Base-by-base conservation (phyloP, 2,113 vertebrate species). In the Xiphorhynchus elegans region DNA sequence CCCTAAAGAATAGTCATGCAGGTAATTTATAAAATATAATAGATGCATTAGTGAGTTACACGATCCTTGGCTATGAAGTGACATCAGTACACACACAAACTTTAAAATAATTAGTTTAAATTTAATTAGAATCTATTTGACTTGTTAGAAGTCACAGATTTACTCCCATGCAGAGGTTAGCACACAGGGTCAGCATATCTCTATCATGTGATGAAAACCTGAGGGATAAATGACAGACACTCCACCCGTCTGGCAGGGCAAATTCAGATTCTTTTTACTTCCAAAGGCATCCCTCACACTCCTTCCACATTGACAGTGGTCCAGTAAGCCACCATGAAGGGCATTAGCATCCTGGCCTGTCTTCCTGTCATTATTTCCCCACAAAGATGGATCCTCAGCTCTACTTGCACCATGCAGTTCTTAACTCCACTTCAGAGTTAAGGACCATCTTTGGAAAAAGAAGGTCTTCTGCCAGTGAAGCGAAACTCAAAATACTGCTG, bases 181-280 rank as follows among this genome's bases (percentile, higher is more conserved):
- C 26, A 44, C 11, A 60, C 3, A 25, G 25, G 17, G 17, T 81
- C 17, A 44, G 11, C 18, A 8, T 11, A 40, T 18, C 49, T 76
- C 19, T 25, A 6, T 19, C 20, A 26, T 0, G 0, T 56, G 29
- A 59, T 0, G 0, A 42, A 87, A 90, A 63, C 17, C 17, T 23
- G 16, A 70, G 47, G 21, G 26, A 56, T 44, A 49, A 24, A 39
- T 31, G 28, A 73, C n/a, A 73, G 28, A 31, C 17, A 58, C 21
- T 56, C 50, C 24, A 60, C 11, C 6, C 40, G 13, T 13, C 19
- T 17, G 12, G 37, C 18, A 80, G 40, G 31, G 73, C 15, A 87
- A 44, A 84, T 67, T 29, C 59, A 31, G n/a, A 29, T 46, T 46
- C 17, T 40, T 83, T 80, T 83, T 37, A 68, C 10, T 73, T 86